These are phyloP conservation scores for Drosophila aldrichi DNA, from an alignment of 2,888 invertebrate species.

Conservation along the genomic window DNA sequence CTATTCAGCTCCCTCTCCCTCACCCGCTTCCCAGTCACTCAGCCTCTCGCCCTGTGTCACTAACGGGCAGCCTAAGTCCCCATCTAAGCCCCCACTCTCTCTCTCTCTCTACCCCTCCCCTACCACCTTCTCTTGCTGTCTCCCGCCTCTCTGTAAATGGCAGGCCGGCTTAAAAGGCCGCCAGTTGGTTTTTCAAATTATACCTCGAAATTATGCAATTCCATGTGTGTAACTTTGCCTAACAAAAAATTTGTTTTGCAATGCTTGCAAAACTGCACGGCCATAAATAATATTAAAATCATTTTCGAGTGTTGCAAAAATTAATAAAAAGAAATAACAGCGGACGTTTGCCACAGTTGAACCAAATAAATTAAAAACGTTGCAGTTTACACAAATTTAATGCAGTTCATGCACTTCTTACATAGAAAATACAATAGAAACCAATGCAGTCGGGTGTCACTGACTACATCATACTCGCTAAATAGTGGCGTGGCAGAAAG, in stretches of 20 bases:
- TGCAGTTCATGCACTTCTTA: too few species aligned
- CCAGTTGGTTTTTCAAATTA: constrained; percentile 70
- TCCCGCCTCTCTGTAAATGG: constrained; percentile 7
- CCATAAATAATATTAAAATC: constrained; percentile 74
- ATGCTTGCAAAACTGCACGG: constrained; percentile 47
- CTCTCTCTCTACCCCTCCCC: too few species aligned
- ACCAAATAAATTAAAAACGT: constrained; percentile 24
- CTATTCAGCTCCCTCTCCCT: not conserved
- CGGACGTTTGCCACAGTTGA: constrained; percentile 3
- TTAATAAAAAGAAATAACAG: not conserved
- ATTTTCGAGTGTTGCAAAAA: constrained; percentile 24
- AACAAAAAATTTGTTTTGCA: constrained; percentile 55
- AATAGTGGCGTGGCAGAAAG: too few species aligned
- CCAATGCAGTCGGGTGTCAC: too few species aligned
- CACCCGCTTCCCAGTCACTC: not conserved
- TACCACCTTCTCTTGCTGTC: not conserved
- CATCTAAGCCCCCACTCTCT: constrained; percentile 9
- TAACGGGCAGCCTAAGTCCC: constrained; percentile 10
- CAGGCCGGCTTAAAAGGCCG: constrained; percentile 26
- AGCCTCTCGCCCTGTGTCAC: not conserved
- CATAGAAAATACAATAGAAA: too few species aligned
- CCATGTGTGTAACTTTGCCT: constrained; percentile 56
- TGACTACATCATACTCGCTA: too few species aligned
- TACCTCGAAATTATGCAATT: constrained; percentile 72
- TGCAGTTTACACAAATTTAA: not conserved